Conservation (phyloP, 2,888 invertebrate genomes). For the Agrochola lota region DNA sequence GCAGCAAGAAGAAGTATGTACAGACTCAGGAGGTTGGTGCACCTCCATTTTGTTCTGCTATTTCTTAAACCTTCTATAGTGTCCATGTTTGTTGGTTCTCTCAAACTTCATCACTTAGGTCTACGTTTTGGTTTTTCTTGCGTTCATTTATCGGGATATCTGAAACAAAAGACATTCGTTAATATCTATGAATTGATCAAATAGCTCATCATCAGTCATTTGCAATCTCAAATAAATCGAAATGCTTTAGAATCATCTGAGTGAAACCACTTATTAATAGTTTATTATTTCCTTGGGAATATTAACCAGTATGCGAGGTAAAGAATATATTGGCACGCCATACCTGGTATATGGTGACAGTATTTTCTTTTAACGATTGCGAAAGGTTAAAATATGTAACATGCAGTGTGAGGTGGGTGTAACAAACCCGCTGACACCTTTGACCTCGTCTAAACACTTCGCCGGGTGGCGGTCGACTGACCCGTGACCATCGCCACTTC, state of each 20-base stretch:
- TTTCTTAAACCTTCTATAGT: conserved; percentile 73
- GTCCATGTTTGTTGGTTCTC: conserved; percentile 79
- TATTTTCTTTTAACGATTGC: background rate
- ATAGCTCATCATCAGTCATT: background rate
- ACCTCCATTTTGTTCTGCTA: conserved; percentile 81
- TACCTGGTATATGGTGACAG: too few relatives aligned
- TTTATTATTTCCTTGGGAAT: background rate
- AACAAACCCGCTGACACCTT: background rate
- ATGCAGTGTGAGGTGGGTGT: background rate
- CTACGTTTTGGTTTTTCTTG: conserved; percentile 57
- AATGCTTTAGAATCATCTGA: background rate
- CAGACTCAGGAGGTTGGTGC: conserved; percentile 74
- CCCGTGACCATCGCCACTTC: background rate
- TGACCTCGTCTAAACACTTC: background rate
- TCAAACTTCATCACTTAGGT: conserved; percentile 84
- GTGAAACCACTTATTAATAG: background rate
- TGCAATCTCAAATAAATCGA: background rate
- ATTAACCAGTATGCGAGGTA: too few relatives aligned
- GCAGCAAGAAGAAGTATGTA: conserved; percentile 78
- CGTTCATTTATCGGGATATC: conserved; percentile 74
- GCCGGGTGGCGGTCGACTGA: too few relatives aligned
- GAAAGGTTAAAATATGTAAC: background rate
- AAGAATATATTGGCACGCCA: too few relatives aligned
- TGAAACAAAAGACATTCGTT: conserved; percentile 75
- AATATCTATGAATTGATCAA: background rate